Percentiles rank a stretch among this genome's conserved stretches.
These are phyloP conservation scores for Gavialis gangeticus DNA, from an alignment of 2,113 vertebrate species.

Conservation along the genomic window DNA sequence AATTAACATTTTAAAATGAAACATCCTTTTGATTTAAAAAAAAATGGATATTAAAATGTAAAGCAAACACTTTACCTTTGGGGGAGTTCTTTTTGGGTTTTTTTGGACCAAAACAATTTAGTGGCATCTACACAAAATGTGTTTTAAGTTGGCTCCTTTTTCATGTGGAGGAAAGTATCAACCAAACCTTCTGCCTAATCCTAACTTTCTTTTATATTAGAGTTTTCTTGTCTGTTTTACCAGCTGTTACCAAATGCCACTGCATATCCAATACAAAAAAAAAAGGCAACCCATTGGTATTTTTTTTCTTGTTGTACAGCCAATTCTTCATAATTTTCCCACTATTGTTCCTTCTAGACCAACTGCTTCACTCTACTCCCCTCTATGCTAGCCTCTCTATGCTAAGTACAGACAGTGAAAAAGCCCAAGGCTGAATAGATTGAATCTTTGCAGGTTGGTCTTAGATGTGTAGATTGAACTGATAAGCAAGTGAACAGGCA, in stretches of 20 bases:
- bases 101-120: not conserved
- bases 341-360: not conserved
- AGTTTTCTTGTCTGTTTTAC: not conserved
- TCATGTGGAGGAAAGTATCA: fast-evolving
- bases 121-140: not conserved
- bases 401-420: no score
- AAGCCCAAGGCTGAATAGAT: no score
- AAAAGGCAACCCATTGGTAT: not conserved
- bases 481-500: no score
- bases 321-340: not conserved
- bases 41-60: not conserved
- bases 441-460: no score
- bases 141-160: not conserved
- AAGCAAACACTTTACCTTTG: not conserved
- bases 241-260: not conserved
- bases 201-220: not conserved
- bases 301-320: not conserved
- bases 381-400: not conserved
- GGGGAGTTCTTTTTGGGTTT: not conserved
- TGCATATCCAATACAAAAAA: not conserved
- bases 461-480: no score
- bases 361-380: not conserved
- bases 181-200: not conserved
- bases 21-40: not conserved
- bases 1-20: not conserved